Evolutionary conservation across 2,797 vertebrate species (phyloP), one percentile per base, ranked within the genome.

Genomic region (Botia kubotai): DNA sequence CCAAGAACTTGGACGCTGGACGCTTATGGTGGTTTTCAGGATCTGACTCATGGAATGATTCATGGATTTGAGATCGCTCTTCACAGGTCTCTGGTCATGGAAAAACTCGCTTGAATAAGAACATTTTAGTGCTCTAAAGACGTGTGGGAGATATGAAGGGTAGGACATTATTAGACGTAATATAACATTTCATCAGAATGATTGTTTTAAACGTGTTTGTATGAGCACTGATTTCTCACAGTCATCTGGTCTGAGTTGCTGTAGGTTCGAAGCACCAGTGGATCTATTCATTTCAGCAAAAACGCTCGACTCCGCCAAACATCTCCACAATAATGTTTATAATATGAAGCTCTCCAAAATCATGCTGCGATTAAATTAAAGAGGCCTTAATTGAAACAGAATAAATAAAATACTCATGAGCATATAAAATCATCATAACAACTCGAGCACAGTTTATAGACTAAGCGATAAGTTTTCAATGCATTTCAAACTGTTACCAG

Each of bases 21-120:
- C 93, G 94, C 94, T 95, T 95, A 94, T 94, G 95, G 95, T 94
- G 95, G 96, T 97, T 97, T 46, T 96, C 94, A 96, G 95, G 96
- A 97, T 96, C 94, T 96, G 96, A 98, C 92, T 97, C 96, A 96
- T 96, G 89, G 92, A 94, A 94, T 96, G 95, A 98, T 95, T 97
- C 94, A 96, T 92, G 93, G 92, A 93, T 93, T 93, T 93, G 91
- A 96, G 93, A 94, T 94, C 93, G 92, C 91, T 93, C 95, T 94
- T 95, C 94, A 93, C 95, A 92, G 91, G 92, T 88, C 92, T 94
- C 91, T 93, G 91, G 94, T 93, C 93, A 93, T 83, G 87, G 90
- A 90, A 91, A 89, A 91, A 87, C 83, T 90, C 81, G 86, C 89
- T 86, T 85, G 91, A 91, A 90, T 89, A 81, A 52, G 68, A 85